Evolutionary conservation across 2,888 invertebrate species (phyloP).

Genomic region (Encarsia formosa): DNA sequence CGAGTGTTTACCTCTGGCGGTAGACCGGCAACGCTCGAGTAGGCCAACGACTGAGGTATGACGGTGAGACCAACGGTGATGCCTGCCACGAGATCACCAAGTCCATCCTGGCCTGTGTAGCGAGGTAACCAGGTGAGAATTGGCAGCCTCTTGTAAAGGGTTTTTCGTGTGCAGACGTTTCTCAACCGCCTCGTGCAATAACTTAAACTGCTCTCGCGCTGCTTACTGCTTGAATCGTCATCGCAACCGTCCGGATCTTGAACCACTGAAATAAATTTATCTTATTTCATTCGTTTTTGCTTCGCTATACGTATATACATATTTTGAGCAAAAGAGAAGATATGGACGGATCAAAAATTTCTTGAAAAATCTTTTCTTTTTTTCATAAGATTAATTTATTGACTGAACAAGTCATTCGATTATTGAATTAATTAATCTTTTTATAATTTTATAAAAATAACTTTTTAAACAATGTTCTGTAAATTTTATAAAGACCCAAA

Average conservation of each 20-base stretch:
- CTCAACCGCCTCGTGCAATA: conserved; percentile 50
- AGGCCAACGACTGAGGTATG: conserved; percentile 84
- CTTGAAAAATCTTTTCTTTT: too few species aligned
- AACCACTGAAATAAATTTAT: conserved; percentile 37
- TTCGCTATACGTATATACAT: neutral
- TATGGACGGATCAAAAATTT: too few species aligned
- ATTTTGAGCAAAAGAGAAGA: too few species aligned
- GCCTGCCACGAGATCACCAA: conserved; percentile 87
- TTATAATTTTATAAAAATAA: too few species aligned
- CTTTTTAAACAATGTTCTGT: too few species aligned
- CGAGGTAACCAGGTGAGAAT: conserved; percentile 73
- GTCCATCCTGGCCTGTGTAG: conserved; percentile 67
- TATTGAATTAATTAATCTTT: too few species aligned
- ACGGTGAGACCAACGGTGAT: conserved; percentile 90
- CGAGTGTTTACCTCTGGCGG: conserved; percentile 60
- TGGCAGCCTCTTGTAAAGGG: conserved; percentile 70
- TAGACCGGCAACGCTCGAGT: conserved; percentile 74
- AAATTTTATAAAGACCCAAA: too few species aligned
- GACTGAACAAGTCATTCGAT: too few species aligned
- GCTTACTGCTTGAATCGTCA: conserved; percentile 19
- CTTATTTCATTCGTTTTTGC: neutral
- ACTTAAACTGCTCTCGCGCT: conserved; percentile 41
- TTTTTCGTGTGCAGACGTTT: conserved; percentile 63
- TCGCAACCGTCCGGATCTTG: conserved; percentile 28
- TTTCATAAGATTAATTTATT: too few species aligned